Conservation (phyloP, 2,888 invertebrate species). For the Euspilapteryx auroguttella region DNA sequence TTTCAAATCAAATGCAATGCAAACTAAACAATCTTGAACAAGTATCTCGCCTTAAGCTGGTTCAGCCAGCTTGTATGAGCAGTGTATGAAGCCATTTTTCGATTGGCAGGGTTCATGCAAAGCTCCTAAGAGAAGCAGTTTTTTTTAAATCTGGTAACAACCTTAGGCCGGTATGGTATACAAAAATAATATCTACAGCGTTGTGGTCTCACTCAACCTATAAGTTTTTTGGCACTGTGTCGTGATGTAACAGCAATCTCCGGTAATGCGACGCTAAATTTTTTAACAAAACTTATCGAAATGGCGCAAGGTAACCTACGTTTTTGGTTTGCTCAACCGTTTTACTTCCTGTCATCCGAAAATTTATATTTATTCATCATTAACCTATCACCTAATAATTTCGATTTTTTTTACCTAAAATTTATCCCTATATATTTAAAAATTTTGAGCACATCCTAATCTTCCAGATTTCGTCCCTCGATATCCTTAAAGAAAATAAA, state of each 20-base stretch:
- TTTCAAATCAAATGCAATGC: no score
- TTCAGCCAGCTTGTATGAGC: no score
- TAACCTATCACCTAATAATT: no score
- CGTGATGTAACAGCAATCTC: neutral
- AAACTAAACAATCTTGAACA: no score
- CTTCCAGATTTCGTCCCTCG: constrained; percentile 47
- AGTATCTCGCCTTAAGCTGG: no score
- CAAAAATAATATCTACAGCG: no score
- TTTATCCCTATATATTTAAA: neutral
- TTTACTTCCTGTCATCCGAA: constrained; percentile 8
- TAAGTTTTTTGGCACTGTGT: constrained; percentile 51
- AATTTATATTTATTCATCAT: neutral
- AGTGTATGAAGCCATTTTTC: no score
- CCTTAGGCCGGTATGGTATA: constrained; percentile 12
- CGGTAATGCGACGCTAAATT: neutral
- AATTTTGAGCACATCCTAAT: constrained; percentile 31
- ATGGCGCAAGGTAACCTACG: constrained; percentile 57
- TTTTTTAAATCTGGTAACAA: constrained; percentile 56
- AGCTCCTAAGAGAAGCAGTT: no score
- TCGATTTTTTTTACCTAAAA: no score
- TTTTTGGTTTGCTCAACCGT: constrained; percentile 49
- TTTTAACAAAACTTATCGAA: constrained; percentile 17
- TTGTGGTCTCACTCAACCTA: constrained; percentile 15
- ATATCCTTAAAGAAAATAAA: constrained; percentile 51
- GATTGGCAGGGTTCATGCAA: no score